Conservation (phyloP, 2,888 invertebrate species). For the Lamellibrachia satsuma region DNA sequence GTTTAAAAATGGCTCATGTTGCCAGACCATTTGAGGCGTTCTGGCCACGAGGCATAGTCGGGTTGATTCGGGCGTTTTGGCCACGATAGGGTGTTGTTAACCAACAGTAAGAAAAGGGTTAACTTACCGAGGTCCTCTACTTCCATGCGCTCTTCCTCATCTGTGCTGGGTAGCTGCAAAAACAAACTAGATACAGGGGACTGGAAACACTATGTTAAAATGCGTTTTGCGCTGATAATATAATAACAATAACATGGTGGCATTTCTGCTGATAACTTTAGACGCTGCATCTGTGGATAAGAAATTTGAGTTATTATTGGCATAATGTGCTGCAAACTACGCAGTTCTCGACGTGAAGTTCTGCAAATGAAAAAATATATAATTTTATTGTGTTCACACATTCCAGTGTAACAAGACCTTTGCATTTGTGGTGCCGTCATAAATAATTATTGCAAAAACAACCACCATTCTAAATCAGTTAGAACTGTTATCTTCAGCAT, state of each 20-base stretch:
- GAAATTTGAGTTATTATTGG: background rate
- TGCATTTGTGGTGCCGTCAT: background rate
- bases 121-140: slow-evolving; percentile 61
- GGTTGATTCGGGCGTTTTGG: too few species aligned
- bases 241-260: background rate
- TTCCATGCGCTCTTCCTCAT: slow-evolving; percentile 52
- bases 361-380: background rate
- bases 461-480: background rate
- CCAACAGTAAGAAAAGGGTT: background rate
- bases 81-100: background rate
- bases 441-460: background rate
- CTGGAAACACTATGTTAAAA: background rate
- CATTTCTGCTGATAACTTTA: background rate
- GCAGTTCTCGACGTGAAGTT: background rate
- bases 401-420: background rate
- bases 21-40: too few species aligned
- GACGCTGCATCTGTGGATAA: background rate
- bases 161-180: slow-evolving; percentile 42
- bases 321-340: background rate
- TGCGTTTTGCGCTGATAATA: background rate
- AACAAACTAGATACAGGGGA: slow-evolving; percentile 9
- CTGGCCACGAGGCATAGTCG: too few species aligned
- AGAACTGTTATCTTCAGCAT: background rate
- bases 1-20: too few species aligned
- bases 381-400: background rate